These are phyloP conservation scores for Pantherophis vulpinus DNA, from an alignment of 2,797 vertebrate species.

Conservation along the genomic window DNA sequence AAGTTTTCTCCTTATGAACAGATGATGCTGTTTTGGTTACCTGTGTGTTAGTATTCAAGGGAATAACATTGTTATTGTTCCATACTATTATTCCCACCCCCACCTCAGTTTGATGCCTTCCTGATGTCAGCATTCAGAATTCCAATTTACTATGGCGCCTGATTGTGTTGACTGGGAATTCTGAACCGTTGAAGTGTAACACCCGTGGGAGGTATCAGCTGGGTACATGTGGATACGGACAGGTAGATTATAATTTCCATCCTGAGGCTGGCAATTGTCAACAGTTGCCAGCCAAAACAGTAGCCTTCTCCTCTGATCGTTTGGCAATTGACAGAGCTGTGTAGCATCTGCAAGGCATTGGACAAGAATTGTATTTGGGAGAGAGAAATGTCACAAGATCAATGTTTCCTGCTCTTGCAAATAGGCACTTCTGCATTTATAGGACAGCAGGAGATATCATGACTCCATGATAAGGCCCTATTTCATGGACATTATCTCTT, in stretches of 20 bases:
- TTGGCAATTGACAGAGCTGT: background rate
- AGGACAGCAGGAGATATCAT: slow-evolving; percentile 6
- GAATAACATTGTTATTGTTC: background rate
- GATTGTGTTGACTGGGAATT: background rate
- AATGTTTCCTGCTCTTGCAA: background rate
- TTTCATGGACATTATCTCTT: slow-evolving; percentile 15
- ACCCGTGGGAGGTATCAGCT: background rate
- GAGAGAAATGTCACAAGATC: background rate
- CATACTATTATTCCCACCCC: background rate
- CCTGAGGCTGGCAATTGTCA: background rate
- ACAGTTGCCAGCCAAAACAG: background rate
- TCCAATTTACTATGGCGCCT: background rate
- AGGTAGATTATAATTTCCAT: background rate
- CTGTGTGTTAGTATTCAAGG: too few species aligned
- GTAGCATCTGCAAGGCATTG: background rate
- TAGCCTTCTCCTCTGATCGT: background rate
- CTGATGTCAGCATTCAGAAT: background rate
- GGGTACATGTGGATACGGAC: background rate
- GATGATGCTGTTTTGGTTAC: background rate
- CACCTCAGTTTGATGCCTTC: background rate
- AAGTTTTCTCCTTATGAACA: background rate
- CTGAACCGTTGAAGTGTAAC: background rate
- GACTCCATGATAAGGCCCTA: background rate
- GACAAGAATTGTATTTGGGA: background rate
- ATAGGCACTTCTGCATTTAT: background rate